These are phyloP conservation scores for Hoplostethus mediterraneus DNA, from an alignment of 2,797 vertebrate genomes.

Conservation along the genomic window DNA sequence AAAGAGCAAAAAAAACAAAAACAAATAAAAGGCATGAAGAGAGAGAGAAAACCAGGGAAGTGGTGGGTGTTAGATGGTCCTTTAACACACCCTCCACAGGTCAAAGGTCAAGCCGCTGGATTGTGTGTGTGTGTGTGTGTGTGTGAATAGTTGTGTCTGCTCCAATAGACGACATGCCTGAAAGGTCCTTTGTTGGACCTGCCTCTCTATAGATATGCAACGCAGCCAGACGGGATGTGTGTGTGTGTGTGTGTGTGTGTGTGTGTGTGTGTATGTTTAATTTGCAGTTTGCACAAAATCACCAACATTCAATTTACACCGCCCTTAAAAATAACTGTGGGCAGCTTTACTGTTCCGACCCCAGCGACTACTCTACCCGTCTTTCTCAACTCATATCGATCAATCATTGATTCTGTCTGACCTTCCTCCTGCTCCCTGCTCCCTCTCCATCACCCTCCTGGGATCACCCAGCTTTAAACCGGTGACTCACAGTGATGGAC, in stretches of 20 bases:
- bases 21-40: conserved; percentile 20
- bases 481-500: conserved; percentile 46
- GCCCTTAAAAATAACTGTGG: background rate
- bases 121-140: conserved; percentile 10
- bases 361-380: conserved; percentile 19
- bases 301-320: conserved; percentile 12
- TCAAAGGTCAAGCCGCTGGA: conserved; percentile 53
- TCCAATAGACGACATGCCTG: conserved; percentile 14
- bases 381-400: conserved; percentile 33
- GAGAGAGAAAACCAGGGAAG: conserved; percentile 5
- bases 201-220: conserved; percentile 27
- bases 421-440: conserved; percentile 29
- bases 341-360: background rate
- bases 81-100: conserved; percentile 44
- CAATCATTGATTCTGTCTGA: conserved; percentile 42
- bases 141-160: conserved; percentile 44
- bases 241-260: conserved; percentile 6
- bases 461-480: conserved; percentile 58
- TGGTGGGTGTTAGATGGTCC: conserved; percentile 19
- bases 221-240: background rate
- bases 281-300: conserved; percentile 17
- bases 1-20: background rate
- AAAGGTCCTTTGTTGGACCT: conserved; percentile 51
- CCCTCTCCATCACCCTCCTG: conserved; percentile 51
- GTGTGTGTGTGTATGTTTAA: conserved; percentile 10